Evolutionary conservation across 1,140 invertebrate species (phyloP), one percentile per base, ranked within the genome.

Genomic region (Coenobita brevimanus): DNA sequence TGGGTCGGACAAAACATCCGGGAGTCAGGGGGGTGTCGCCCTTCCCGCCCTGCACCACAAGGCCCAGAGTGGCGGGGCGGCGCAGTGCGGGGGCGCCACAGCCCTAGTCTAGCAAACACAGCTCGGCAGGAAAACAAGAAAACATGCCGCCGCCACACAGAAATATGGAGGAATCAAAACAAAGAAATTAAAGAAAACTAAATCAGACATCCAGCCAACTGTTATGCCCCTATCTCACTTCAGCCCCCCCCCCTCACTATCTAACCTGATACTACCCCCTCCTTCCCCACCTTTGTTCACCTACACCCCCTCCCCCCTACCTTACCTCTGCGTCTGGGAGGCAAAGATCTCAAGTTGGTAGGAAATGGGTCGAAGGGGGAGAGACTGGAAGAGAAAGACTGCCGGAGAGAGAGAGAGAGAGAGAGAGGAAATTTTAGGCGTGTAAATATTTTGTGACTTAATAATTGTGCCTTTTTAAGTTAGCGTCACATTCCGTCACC

Each of bases 121-220:
- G 84, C 84, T 87, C 76, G 46, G 6, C 76, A 87, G 84, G 84
- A 87, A 79, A 87, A 87, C 84, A 87, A 87, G 84, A 87, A 87
- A 87, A 87, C 78, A 87, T 71, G 71, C 84, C 84, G 30, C 78
- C 24, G 83, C n/a, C n/a, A n/a, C n/a, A 6, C 6, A 87, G 84
- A 87, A 87, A 87, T 87, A 87, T 87, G 78, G 82, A 87, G 76
- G 84, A 87, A 87, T 87, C 84, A 87, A 87, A 87, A 87, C 84
- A 87, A 87, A 87, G 78, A 81, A 87, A 87, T 69, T 69, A 80
- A 85, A 85, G 71, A 85, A 46, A 78, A 85, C 57, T 85, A 36
- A 85, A 76, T 38, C 71, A 78, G 38, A 62, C 36, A 60, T 17
- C 36, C 27, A 27, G 67, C 46, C 6, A 17, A 50, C 46, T 50